Percentiles rank a stretch among this genome's conserved stretches.
These are phyloP conservation scores for Paralvinella palmiformis DNA, from an alignment of 1,140 invertebrate genomes.

Conservation along the genomic window DNA sequence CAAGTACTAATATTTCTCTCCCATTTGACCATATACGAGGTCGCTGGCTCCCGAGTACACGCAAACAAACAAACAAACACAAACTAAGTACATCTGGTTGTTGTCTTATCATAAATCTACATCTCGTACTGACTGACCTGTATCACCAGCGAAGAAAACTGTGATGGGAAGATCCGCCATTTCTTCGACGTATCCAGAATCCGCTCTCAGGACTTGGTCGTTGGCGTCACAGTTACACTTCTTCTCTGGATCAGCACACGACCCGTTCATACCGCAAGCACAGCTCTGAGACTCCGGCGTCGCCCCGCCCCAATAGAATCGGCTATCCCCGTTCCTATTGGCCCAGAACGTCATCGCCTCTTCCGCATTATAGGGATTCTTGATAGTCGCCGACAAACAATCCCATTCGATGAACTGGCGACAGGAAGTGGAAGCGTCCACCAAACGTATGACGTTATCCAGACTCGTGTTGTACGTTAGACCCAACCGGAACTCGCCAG, in stretches of 20 bases:
- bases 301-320: slow-evolving; percentile 33
- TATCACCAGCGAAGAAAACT: slow-evolving; percentile 35
- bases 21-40: no score
- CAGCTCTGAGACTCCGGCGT: slow-evolving; percentile 25
- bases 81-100: no score
- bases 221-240: slow-evolving; percentile 39
- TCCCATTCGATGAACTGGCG: slow-evolving; percentile 36
- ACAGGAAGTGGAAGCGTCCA: slow-evolving; percentile 31
- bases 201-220: slow-evolving; percentile 28
- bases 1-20: no score
- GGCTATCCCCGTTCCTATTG: background rate
- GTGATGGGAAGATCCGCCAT: slow-evolving; percentile 34
- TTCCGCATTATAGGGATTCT: slow-evolving; percentile 11
- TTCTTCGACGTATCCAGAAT: slow-evolving; percentile 32
- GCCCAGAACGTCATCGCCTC: slow-evolving; percentile 31
- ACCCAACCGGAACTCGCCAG: slow-evolving; percentile 25
- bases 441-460: slow-evolving; percentile 24
- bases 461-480: slow-evolving; percentile 26
- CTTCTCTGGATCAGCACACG: background rate
- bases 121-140: no score
- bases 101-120: no score
- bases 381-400: slow-evolving; percentile 33
- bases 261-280: slow-evolving; percentile 30
- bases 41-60: no score
- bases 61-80: no score